Evolutionary conservation across 2,888 invertebrate species (phyloP).

Genomic region (Andrena dorsata): DNA sequence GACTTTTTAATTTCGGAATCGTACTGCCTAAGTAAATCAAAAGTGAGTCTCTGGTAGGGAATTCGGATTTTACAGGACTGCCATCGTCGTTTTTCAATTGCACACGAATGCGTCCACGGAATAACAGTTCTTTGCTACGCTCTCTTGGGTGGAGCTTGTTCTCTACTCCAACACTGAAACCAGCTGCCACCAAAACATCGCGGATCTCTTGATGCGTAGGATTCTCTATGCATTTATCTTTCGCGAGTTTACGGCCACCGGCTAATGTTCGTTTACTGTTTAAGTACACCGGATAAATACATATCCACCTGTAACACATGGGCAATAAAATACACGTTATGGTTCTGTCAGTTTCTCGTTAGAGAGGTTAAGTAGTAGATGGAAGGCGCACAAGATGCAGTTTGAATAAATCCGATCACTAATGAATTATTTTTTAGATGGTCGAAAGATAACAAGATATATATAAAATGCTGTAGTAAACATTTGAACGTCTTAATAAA

Average conservation of each 20-base stretch:
- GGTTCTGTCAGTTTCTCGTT: slow-evolving; percentile 7
- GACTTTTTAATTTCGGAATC: slow-evolving; percentile 95
- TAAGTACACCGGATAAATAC: slow-evolving; percentile 98
- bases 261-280: slow-evolving; percentile 96
- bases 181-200: slow-evolving; percentile 94
- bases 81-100: slow-evolving; percentile 97
- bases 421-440: not conserved
- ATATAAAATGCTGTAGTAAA: not conserved
- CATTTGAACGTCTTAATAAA: not conserved
- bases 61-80: slow-evolving; percentile 89
- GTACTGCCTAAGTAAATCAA: slow-evolving; percentile 92
- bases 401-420: slow-evolving; percentile 1
- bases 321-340: not conserved
- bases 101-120: slow-evolving; percentile 95
- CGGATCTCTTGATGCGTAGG: slow-evolving; percentile 98
- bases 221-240: slow-evolving; percentile 95
- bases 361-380: slow-evolving; percentile 70
- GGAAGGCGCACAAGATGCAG: not conserved
- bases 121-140: slow-evolving; percentile 94
- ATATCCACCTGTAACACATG: slow-evolving; percentile 92
- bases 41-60: slow-evolving; percentile 91
- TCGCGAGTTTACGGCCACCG: slow-evolving; percentile 94
- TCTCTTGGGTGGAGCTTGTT: slow-evolving; percentile 97
- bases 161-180: slow-evolving; percentile 94
- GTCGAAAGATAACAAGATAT: too few species aligned